phyloP scores from a whole-genome alignment of 2,797 vertebrate genomes.

The Buphagus erythrorhynchus region DNA sequence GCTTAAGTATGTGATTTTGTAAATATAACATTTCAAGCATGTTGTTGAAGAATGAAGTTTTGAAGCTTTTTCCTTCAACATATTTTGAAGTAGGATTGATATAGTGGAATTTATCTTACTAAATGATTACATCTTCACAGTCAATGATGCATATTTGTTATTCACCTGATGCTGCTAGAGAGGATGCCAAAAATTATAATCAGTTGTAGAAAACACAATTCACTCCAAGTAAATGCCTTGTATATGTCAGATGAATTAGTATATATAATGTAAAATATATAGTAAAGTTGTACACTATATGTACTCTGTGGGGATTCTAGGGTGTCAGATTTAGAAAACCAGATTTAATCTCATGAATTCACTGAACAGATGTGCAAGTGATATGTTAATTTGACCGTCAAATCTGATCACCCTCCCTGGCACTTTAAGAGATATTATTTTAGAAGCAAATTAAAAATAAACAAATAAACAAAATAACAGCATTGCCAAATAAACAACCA shows the following conservation, averaged over 20 bases:
- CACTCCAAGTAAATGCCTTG: background rate
- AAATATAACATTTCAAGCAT: background rate
- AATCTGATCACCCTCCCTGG: background rate
- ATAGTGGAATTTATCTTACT: background rate
- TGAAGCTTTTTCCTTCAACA: background rate
- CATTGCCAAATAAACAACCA: background rate
- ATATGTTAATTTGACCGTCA: background rate
- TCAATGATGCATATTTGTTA: fast-evolving
- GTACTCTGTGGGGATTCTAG: background rate
- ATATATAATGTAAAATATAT: background rate
- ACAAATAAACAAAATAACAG: background rate
- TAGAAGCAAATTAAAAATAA: background rate
- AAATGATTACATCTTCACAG: background rate
- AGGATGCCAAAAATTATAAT: background rate
- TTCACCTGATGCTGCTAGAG: background rate
- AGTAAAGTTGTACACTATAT: background rate
- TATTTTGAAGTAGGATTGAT: background rate
- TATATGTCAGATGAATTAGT: background rate
- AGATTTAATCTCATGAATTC: background rate
- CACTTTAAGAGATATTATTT: background rate
- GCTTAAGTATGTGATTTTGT: background rate
- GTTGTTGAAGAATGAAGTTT: background rate
- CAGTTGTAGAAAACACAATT: background rate
- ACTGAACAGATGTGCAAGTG: background rate
- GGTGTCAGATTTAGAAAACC: background rate